Conservation (phyloP, 2,113 vertebrate genomes). For the Falco punctatus region DNA sequence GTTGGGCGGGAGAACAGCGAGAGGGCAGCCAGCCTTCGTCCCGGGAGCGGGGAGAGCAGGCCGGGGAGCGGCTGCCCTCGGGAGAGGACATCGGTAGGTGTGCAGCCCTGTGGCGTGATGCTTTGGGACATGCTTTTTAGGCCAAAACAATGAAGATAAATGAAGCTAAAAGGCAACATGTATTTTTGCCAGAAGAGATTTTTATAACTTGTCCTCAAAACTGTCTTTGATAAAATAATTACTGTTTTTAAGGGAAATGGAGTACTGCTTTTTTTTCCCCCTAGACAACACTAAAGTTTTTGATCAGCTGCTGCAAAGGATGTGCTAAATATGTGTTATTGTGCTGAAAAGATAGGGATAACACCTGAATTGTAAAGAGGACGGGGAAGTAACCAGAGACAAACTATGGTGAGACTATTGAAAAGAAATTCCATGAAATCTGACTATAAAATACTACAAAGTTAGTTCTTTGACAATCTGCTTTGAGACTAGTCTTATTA, state of each 20-base stretch:
- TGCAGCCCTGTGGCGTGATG: neutral
- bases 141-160: neutral
- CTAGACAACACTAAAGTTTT: neutral
- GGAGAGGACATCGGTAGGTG: rapidly evolving
- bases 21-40: rapidly evolving
- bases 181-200: neutral
- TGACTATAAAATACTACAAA: neutral
- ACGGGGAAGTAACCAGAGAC: neutral
- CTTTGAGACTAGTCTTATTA: neutral
- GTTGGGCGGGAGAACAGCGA: neutral
- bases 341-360: neutral
- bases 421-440: neutral
- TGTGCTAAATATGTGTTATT: neutral
- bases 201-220: neutral
- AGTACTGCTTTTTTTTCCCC: neutral
- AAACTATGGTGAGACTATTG: neutral
- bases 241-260: neutral
- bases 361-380: neutral
- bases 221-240: neutral
- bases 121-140: rapidly evolving
- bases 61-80: neutral
- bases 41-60: rapidly evolving
- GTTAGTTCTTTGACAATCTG: neutral
- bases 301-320: neutral
- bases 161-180: rapidly evolving